These are phyloP conservation scores for Neoitamus cyanurus DNA, from an alignment of 2,888 invertebrate genomes.

Conservation along the genomic window DNA sequence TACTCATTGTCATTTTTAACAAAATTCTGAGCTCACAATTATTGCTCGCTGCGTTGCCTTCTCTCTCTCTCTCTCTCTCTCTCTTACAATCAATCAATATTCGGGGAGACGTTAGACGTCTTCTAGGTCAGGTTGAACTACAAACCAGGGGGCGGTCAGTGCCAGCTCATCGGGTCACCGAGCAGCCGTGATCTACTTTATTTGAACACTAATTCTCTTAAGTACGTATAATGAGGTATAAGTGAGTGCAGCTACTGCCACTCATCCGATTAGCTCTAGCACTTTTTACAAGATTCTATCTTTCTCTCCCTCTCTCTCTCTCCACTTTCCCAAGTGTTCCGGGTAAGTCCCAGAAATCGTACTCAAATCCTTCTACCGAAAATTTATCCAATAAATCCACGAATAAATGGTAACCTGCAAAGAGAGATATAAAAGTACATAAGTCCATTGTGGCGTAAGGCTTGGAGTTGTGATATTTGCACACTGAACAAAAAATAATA, in stretches of 20 bases:
- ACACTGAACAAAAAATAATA: too few species aligned
- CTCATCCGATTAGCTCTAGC: conserved; percentile 8
- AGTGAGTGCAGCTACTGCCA: conserved; percentile 33
- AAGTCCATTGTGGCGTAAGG: too few species aligned
- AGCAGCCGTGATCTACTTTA: conserved; percentile 3
- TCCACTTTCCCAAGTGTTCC: background rate
- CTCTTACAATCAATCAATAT: background rate
- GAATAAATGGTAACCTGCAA: conserved; percentile 51
- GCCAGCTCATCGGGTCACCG: background rate
- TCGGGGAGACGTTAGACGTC: background rate
- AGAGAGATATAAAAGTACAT: conserved; percentile 10
- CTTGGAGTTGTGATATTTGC: too few species aligned
- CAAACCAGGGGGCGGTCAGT: background rate
- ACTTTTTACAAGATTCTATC: conserved; percentile 13
- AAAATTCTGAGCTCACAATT: background rate
- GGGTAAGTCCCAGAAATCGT: background rate
- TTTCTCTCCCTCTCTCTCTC: background rate
- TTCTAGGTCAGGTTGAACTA: background rate
- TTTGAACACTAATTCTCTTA: conserved; percentile 42
- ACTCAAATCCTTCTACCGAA: background rate
- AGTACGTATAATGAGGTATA: conserved; percentile 51
- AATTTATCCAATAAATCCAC: conserved; percentile 12
- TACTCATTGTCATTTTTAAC: conserved; percentile 72
- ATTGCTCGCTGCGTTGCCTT: background rate
- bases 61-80: background rate